These are phyloP conservation scores for Philypnodon macrostomus DNA, from an alignment of 2,797 vertebrate genomes.

Conservation along the genomic window DNA sequence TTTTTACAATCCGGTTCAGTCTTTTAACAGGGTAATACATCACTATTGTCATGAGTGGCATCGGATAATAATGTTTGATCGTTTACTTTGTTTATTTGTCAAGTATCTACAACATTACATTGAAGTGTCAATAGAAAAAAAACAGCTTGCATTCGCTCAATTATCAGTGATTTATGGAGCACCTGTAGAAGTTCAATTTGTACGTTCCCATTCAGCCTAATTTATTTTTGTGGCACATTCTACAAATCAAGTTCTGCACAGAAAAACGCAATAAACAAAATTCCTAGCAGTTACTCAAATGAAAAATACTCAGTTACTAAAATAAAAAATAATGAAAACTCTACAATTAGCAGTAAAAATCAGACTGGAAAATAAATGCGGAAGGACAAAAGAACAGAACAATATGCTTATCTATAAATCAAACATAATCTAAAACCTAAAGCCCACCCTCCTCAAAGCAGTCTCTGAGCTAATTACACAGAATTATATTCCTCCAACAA, in stretches of 20 bases:
- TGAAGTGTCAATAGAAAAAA: not conserved
- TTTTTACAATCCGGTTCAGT: not conserved
- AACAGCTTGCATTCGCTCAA: not conserved
- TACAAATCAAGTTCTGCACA: too few relatives aligned
- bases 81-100: not conserved
- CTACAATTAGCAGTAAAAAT: conserved; percentile 1
- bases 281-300: too few relatives aligned
- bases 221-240: too few relatives aligned
- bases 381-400: not conserved
- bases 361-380: not conserved
- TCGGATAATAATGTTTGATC: not conserved
- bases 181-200: not conserved
- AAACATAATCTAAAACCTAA: conserved; percentile 13
- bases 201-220: too few relatives aligned
- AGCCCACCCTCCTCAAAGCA: conserved; percentile 12
- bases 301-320: too few relatives aligned
- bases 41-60: not conserved
- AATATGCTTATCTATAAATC: conserved; percentile 9
- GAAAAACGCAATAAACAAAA: too few relatives aligned
- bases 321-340: too few relatives aligned
- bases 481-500: conserved; percentile 40
- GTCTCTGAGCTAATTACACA: conserved; percentile 40
- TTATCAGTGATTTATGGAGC: not conserved
- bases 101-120: not conserved
- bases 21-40: not conserved